Conservation (phyloP, 37 sponge, comb jelly and placozoan genomes). For the Mnemiopsis leidyi region DNA sequence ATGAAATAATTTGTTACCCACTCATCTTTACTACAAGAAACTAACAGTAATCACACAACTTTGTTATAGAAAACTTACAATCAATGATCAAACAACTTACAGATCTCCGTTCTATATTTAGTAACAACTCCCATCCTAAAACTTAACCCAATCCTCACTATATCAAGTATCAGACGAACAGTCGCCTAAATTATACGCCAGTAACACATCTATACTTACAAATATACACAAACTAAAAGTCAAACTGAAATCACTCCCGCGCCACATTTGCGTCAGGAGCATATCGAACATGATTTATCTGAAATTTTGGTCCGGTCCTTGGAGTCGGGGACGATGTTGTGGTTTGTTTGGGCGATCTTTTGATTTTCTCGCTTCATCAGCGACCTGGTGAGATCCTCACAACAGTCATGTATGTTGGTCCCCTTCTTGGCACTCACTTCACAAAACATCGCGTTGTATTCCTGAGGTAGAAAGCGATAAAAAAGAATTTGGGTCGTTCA, state of each 20-base stretch:
- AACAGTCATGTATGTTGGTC: slow-evolving; percentile 56
- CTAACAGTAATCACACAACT: too few relatives aligned
- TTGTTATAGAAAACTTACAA: too few relatives aligned
- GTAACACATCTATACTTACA: neutral
- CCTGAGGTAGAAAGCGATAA: slow-evolving; percentile 24
- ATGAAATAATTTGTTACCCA: too few relatives aligned
- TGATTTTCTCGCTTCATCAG: slow-evolving; percentile 57
- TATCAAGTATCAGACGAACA: too few relatives aligned
- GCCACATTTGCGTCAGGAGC: neutral
- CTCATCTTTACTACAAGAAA: too few relatives aligned
- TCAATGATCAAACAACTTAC: too few relatives aligned
- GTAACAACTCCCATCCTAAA: too few relatives aligned
- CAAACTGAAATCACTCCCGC: neutral
- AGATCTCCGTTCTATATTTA: too few relatives aligned
- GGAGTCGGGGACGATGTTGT: slow-evolving; percentile 28
- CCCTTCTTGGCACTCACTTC: slow-evolving; percentile 65
- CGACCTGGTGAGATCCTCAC: slow-evolving; percentile 50
- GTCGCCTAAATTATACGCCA: too few relatives aligned
- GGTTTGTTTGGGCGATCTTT: slow-evolving; percentile 65
- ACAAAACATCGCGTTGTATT: slow-evolving; percentile 57
- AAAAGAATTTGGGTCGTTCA: neutral
- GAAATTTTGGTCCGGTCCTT: neutral
- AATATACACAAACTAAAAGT: neutral
- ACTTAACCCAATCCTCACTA: too few relatives aligned
- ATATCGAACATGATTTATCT: slow-evolving; percentile 41